Conservation (phyloP, 2,888 invertebrate genomes). For the Mesorhabditis belari region DNA sequence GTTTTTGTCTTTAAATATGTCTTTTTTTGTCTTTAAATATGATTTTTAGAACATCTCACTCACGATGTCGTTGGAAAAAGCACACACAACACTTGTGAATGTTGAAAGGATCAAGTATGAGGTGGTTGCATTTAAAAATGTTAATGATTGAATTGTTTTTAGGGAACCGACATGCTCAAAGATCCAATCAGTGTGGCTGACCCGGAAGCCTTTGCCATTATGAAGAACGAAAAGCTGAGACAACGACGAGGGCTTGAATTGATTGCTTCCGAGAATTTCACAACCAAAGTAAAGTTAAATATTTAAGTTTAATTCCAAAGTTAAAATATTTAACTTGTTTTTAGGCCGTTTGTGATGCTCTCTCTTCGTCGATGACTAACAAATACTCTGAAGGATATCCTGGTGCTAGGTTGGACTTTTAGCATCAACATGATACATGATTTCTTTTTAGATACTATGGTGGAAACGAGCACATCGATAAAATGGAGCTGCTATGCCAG, state of each 20-base stretch:
- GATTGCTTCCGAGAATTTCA: slow-evolving; percentile 80
- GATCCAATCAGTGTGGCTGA: slow-evolving; percentile 66
- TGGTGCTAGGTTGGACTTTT: slow-evolving; percentile 55
- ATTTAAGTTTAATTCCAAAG: neutral
- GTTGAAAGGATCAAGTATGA: neutral
- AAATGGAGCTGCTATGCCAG: slow-evolving; percentile 82
- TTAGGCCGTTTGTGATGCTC: slow-evolving; percentile 56
- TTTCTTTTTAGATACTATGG: slow-evolving; percentile 78
- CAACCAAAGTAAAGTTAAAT: slow-evolving; percentile 46
- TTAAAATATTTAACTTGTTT: slow-evolving; percentile 5
- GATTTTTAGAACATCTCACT: neutral
- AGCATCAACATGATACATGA: neutral
- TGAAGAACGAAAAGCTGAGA: slow-evolving; percentile 76
- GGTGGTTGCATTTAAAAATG: neutral
- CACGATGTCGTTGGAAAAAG: too few relatives aligned
- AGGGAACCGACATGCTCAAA: slow-evolving; percentile 30
- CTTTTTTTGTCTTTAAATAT: neutral
- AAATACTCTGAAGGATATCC: slow-evolving; percentile 64
- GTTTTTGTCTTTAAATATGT: too few relatives aligned
- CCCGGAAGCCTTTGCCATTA: slow-evolving; percentile 75
- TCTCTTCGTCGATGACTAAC: slow-evolving; percentile 61
- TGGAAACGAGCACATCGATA: slow-evolving; percentile 88
- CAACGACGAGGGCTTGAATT: slow-evolving; percentile 81
- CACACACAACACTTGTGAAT: neutral
- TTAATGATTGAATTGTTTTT: neutral